A percentile compares a stretch with the other conserved stretches of the same genome.
phyloP scores from a whole-genome alignment of 2,113 vertebrate genomes.

The Drymodes brunneopygia region DNA sequence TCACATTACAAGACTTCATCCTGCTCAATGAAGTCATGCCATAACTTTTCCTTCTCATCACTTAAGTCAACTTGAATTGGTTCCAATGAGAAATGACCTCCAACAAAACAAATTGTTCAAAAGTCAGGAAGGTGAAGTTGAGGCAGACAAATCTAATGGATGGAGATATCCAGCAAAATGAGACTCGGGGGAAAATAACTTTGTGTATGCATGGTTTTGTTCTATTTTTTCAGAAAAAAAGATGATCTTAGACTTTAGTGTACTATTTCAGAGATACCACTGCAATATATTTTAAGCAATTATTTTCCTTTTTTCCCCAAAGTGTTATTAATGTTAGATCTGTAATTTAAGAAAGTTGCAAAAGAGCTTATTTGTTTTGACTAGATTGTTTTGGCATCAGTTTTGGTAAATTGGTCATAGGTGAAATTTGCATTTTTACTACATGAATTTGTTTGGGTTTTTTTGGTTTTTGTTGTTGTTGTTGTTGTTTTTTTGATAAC shows the following conservation, averaged over 20 bases:
- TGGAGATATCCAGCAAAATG: not conserved
- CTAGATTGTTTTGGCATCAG: not conserved
- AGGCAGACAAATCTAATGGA: not conserved
- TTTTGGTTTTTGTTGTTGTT: not conserved
- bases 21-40: not conserved
- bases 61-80: not conserved
- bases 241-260: not conserved
- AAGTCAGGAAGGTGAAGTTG: not conserved
- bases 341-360: not conserved
- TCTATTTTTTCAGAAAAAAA: not conserved
- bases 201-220: not conserved
- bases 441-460: accelerated
- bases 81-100: not conserved
- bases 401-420: not conserved
- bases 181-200: not conserved
- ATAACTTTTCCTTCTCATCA: not conserved
- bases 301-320: accelerated
- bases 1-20: not conserved
- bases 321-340: not conserved
- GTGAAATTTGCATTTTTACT: not conserved
- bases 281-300: not conserved
- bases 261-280: not conserved
- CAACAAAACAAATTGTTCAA: not conserved
- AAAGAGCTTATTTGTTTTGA: not conserved
- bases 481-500: not conserved